Conservation (phyloP, 2,797 vertebrate species). For the Pyrocephalus nanus region DNA sequence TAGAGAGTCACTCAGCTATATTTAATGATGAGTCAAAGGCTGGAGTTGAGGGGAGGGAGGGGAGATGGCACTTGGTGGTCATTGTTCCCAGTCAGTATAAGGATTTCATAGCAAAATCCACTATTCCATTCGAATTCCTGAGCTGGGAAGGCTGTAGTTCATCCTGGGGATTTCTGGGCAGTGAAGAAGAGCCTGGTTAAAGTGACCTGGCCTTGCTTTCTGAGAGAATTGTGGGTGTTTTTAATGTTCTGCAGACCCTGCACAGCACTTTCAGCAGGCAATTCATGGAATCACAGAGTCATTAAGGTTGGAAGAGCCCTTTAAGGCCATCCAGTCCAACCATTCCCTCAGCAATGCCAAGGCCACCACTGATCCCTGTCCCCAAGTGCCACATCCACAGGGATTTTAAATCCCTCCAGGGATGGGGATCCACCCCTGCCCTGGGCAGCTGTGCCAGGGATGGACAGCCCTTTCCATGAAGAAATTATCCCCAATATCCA, state of each 20-base stretch:
- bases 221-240: not conserved
- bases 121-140: accelerated
- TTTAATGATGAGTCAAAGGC: not conserved
- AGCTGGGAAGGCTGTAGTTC: no score
- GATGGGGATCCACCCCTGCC: not conserved
- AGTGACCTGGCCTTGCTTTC: no score
- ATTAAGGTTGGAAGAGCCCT: not conserved
- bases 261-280: not conserved
- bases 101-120: not conserved
- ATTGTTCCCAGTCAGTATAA: not conserved
- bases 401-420: not conserved
- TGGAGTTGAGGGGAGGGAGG: not conserved
- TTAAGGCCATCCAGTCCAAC: accelerated
- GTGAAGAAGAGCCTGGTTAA: not conserved
- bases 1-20: not conserved
- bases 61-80: not conserved
- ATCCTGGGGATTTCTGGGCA: not conserved
- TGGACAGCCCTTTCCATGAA: accelerated
- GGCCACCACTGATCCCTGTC: not conserved
- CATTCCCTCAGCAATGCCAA: not conserved
- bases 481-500: no score
- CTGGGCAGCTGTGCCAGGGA: no score
- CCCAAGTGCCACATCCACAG: not conserved
- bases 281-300: not conserved
- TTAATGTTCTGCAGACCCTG: not conserved